Evolutionary conservation across 2,113 vertebrate species (phyloP).

Genomic region (Petromus typicus): DNA sequence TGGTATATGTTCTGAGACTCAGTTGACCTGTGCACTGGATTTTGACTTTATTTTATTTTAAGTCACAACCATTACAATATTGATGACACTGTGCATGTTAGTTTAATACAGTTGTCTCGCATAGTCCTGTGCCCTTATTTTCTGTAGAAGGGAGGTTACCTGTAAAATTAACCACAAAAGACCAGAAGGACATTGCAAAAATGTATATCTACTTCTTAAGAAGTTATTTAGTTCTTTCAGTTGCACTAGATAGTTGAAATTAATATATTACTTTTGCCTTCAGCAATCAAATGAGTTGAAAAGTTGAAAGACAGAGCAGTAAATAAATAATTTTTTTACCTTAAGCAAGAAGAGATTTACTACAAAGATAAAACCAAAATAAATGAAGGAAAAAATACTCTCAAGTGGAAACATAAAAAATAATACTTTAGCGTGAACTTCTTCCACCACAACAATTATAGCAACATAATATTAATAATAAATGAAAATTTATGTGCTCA

Average conservation of each 20-base stretch:
- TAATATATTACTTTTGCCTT: neutral
- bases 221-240: neutral
- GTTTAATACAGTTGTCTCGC: neutral
- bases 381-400: conserved; percentile 25
- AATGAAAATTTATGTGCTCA: neutral
- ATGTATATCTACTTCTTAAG: neutral
- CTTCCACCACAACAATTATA: conserved; percentile 6
- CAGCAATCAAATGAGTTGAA: neutral
- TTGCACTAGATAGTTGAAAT: neutral
- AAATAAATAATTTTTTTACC: neutral
- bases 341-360: conserved; percentile 22
- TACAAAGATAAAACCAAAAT: conserved; percentile 24
- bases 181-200: neutral
- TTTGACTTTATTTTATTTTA: conserved; percentile 44
- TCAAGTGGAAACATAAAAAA: conserved; percentile 60
- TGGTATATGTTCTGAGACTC: neutral
- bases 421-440: neutral
- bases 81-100: neutral
- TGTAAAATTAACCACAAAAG: conserved; percentile 13
- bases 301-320: neutral
- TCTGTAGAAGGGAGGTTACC: neutral
- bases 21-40: neutral
- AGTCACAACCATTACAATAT: neutral
- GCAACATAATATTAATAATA: neutral
- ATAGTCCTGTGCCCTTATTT: neutral